Percentiles rank a stretch among this genome's conserved stretches.
phyloP scores from a whole-genome alignment of 2,797 vertebrate genomes.

The Neostethus bicornis region DNA sequence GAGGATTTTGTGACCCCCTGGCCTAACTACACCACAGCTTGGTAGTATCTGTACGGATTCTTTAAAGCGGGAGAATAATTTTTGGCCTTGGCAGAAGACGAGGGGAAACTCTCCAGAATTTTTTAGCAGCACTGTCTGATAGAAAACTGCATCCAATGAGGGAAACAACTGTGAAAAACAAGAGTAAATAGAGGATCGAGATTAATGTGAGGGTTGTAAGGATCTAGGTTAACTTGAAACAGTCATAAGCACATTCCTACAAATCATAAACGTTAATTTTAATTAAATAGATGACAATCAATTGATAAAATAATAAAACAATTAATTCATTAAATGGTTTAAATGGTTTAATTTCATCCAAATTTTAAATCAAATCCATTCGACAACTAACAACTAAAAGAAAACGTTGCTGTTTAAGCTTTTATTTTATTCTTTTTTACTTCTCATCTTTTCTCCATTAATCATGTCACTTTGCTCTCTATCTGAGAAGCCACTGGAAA shows the following conservation, averaged over 20 bases:
- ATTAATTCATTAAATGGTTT: background rate
- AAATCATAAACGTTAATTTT: background rate
- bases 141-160: constrained; percentile 71
- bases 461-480: background rate
- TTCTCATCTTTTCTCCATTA: no score
- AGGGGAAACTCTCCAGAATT: constrained; percentile 83
- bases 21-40: constrained; percentile 78
- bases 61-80: constrained; percentile 36
- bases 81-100: constrained; percentile 80
- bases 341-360: background rate
- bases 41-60: constrained; percentile 79
- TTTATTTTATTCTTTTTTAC: background rate
- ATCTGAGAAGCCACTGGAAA: background rate
- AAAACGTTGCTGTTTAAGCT: background rate
- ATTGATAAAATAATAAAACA: background rate
- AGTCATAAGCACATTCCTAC: background rate
- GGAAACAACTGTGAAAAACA: constrained; percentile 83
- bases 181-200: background rate
- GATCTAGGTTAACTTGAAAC: background rate
- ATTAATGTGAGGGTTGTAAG: background rate
- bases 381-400: background rate
- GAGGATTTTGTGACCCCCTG: constrained; percentile 86
- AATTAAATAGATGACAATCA: background rate
- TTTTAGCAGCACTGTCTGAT: constrained; percentile 82
- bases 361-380: background rate